Base-by-base conservation (phyloP, 1,140 invertebrate species). In the Drosophila biarmipes region DNA sequence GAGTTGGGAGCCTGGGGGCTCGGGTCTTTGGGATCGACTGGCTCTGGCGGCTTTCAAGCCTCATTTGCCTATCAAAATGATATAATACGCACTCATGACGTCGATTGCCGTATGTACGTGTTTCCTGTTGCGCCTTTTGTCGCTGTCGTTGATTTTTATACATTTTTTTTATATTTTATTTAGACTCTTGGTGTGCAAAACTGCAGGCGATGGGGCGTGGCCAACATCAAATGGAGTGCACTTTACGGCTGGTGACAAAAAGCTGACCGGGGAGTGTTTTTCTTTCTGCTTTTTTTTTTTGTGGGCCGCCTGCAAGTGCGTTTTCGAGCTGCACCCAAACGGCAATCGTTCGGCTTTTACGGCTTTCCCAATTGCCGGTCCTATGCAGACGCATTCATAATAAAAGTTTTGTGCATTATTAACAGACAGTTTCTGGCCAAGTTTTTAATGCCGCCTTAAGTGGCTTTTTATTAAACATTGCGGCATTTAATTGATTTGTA, bases 61-160 rank as follows among this genome's bases (percentile, higher is more conserved):
- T 82, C 87, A 86, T 90, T 90, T 86, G 78, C 78, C 86, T 86
- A 90, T 90, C 86, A 86, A 84, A 81, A 58, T 81, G 74, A 90
- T 85, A 81, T 90, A 90, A 90, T 73, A 90, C 74, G 69, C 73
- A 78, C 80, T 82, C 66, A 73, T 89, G 75, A 89, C 73, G 82
- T 86, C 73, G 78, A 87, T 73, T 61, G 46, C 67, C 37, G 43
- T 52, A 21, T 53, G 81, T 86, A 87, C 84, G 84, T 87, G 84
- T 87, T 87, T 89, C 84, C 84, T 79, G 81, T 71, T 71, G 51
- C 63, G 58, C 63, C 63, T 64, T 67, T 67, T 49, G 62, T 62
- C 34, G 58, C 42, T 63, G 35, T 45, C 31, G 31, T 37, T 37
- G 56, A 19, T 10, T 17, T 61, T 57, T 19, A 11, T 61, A 11